Evolutionary conservation across 2,888 invertebrate genomes (phyloP), one percentile per base, ranked within the genome.

Genomic region (Sylvicola fuscatus): DNA sequence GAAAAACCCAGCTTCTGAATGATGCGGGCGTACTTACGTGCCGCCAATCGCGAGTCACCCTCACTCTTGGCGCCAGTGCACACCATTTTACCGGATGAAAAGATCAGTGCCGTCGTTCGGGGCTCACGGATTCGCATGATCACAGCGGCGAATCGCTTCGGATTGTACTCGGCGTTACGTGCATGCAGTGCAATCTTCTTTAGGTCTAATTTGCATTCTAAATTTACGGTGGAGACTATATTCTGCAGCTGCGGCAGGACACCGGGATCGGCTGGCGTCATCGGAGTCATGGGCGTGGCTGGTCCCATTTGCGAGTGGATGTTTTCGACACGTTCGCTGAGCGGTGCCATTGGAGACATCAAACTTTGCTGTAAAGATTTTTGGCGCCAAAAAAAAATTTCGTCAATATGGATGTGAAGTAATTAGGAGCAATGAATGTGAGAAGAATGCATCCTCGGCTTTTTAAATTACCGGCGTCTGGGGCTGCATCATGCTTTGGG

Each of bases 181-280:
- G 83, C 82, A 35, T 77, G 68, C 40, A 74, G 73, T 50, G 82
- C 82, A 38, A 84, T 80, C 39, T 70, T 68, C 46, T 73, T 65
- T 27, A 84, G 58, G 48, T 79, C 70, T 38, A 84, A 55, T 49
- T 72, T 70, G 50, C 77, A 76, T 13, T 71, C 71, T 40, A 84
- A 60, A 47, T 73, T 74, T 1, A 82, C 77, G 5, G 82, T 82
- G 15, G 81, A 74, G 2, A 84, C 82, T 49, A 82, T 80, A 51
- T 83, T 84, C 50, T 90, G 90, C 51, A 90, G 60, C 52, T 90
- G 89, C 15, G 95, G 95, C 39, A 89, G 68, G 47, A 93, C 90
- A 35, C 87, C 87, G 36, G 92, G 87, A 60, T 92, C 90, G 8
- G 86, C 78, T 27, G 90, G 90, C 7, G 90, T 92, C 76, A 89